These are phyloP conservation scores for Bellardia bayeri DNA, from an alignment of 2,888 invertebrate species.

Conservation along the genomic window DNA sequence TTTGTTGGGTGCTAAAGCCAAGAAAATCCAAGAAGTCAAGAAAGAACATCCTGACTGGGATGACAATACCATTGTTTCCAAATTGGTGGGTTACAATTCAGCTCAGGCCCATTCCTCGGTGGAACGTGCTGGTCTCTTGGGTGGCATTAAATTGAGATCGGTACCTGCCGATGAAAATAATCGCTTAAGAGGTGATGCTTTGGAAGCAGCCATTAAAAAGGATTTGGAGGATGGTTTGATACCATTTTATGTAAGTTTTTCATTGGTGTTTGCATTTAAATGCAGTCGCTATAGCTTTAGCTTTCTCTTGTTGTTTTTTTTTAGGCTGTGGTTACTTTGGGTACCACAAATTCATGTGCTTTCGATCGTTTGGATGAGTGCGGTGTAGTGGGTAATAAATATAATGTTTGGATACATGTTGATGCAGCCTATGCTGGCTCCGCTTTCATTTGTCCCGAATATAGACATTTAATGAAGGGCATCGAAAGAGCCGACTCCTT, in stretches of 20 bases:
- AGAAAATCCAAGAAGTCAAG: constrained; percentile 88
- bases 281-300: background rate
- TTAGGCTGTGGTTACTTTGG: constrained; percentile 94
- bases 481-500: constrained; percentile 96
- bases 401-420: constrained; percentile 95
- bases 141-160: constrained; percentile 92
- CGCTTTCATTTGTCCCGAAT: constrained; percentile 98
- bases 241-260: constrained; percentile 94
- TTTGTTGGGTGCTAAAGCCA: constrained; percentile 94
- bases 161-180: constrained; percentile 90
- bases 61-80: constrained; percentile 89
- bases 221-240: constrained; percentile 95
- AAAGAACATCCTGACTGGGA: constrained; percentile 90
- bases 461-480: constrained; percentile 94
- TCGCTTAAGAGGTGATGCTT: constrained; percentile 89
- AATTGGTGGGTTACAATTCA: constrained; percentile 94
- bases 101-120: constrained; percentile 97
- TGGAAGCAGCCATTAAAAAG: constrained; percentile 91
- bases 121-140: constrained; percentile 95
- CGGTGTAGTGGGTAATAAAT: constrained; percentile 93
- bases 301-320: constrained; percentile 72
- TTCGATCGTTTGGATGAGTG: constrained; percentile 96
- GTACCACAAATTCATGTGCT: constrained; percentile 97
- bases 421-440: constrained; percentile 99
- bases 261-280: background rate